These are phyloP conservation scores for Propithecus coquereli DNA, from an alignment of 2,113 vertebrate genomes.

Conservation along the genomic window DNA sequence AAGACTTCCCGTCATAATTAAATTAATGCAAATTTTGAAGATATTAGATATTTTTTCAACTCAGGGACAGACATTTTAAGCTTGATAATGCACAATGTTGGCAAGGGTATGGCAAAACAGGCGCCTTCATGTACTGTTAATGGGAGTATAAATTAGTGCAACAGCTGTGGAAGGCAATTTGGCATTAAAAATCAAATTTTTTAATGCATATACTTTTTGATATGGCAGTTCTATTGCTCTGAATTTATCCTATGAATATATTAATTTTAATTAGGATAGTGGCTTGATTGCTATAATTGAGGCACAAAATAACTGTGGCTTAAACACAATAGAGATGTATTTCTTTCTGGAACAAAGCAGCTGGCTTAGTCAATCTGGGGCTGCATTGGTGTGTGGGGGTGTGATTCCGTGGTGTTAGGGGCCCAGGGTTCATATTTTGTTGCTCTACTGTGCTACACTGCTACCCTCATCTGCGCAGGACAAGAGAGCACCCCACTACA, in stretches of 20 bases:
- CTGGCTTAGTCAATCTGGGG: not conserved
- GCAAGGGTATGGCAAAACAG: not conserved
- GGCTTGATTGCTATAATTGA: not conserved
- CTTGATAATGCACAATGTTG: not conserved
- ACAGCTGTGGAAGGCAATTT: not conserved
- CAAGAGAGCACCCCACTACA: not conserved
- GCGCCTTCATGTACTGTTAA: not conserved
- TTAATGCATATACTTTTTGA: slow-evolving; percentile 28
- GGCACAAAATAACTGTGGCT: not conserved
- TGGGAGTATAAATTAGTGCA: not conserved
- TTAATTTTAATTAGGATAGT: slow-evolving; percentile 28
- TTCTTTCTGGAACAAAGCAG: not conserved
- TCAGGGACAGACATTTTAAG: not conserved
- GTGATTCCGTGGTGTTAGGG: not conserved
- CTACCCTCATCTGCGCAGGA: not conserved
- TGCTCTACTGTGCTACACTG: not conserved
- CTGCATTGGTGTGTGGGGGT: not conserved
- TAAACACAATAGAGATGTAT: not conserved
- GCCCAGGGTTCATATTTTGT: not conserved
- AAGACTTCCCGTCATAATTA: not conserved
- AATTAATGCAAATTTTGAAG: not conserved
- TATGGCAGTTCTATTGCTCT: not conserved
- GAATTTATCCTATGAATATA: slow-evolving; percentile 3
- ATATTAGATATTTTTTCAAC: not conserved
- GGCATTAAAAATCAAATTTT: not conserved